Percentiles rank a stretch among this genome's conserved stretches.
phyloP scores from a whole-genome alignment of 2,113 vertebrate species.

The Axis porcinus region DNA sequence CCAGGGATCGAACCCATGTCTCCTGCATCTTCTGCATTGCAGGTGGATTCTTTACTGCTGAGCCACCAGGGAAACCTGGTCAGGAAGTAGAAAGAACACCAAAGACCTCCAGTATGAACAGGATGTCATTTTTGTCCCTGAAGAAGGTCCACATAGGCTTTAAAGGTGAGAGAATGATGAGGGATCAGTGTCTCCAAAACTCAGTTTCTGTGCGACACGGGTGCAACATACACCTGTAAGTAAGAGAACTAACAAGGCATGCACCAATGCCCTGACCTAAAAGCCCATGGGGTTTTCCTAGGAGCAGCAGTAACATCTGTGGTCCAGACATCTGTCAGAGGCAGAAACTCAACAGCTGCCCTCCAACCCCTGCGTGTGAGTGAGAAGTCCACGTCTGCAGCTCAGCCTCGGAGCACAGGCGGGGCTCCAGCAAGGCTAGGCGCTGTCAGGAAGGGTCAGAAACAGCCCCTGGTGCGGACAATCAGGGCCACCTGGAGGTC shows the following conservation, averaged over 20 bases:
- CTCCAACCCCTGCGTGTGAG: not conserved
- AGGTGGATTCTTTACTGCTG: not conserved
- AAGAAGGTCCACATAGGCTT: not conserved
- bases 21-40: not conserved
- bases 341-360: not conserved
- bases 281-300: not conserved
- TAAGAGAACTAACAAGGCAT: not conserved
- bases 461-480: not conserved
- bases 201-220: not conserved
- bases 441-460: not conserved
- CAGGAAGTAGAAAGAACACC: not conserved
- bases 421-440: not conserved
- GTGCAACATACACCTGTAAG: not conserved
- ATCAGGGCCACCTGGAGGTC: not conserved
- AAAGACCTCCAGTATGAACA: not conserved
- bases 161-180: not conserved
- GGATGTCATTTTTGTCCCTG: not conserved
- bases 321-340: not conserved
- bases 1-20: not conserved
- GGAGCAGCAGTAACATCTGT: not conserved
- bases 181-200: not conserved
- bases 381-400: not conserved
- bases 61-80: not conserved
- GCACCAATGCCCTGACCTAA: not conserved
- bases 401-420: fast-evolving